Evolutionary conservation across 2,888 invertebrate species (phyloP).

Genomic region (Osmoderma eremita): DNA sequence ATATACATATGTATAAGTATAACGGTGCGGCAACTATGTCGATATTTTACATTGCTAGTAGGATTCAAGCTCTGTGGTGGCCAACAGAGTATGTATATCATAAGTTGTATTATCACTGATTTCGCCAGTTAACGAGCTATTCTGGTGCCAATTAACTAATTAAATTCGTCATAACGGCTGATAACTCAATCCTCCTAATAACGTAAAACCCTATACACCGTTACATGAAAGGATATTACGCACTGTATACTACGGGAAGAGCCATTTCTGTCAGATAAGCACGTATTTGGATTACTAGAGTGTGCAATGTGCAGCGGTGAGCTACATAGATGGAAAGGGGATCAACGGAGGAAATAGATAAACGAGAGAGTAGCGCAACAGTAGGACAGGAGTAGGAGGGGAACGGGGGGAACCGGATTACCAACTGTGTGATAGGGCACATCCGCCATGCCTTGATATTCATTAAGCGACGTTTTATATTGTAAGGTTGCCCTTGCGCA

Average conservation of each 20-base stretch:
- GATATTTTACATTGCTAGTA: too few relatives aligned
- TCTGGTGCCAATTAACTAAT: constrained; percentile 2
- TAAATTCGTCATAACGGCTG: constrained; percentile 5
- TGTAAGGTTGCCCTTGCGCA: constrained; percentile 38
- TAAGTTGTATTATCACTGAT: too few relatives aligned
- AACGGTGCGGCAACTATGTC: too few relatives aligned
- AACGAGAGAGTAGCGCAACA: constrained; percentile 53
- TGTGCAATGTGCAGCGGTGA: constrained; percentile 53
- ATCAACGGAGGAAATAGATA: constrained; percentile 59
- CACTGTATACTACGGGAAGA: constrained; percentile 48
- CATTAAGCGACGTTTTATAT: constrained; percentile 46
- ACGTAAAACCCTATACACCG: constrained; percentile 9
- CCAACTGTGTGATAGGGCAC: constrained; percentile 57
- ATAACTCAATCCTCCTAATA: constrained; percentile 1
- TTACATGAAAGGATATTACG: constrained; percentile 18
- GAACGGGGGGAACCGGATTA: constrained; percentile 56
- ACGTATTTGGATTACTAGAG: constrained; percentile 57
- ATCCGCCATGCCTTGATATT: constrained; percentile 57
- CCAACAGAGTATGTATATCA: too few relatives aligned
- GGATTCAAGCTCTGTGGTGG: too few relatives aligned
- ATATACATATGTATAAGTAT: too few relatives aligned
- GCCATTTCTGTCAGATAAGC: constrained; percentile 58
- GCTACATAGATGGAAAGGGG: constrained; percentile 57
- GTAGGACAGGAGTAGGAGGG: constrained; percentile 48
- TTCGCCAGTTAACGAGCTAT: background rate